Conservation (phyloP, 2,113 vertebrate genomes). For the Crotalus viridis region DNA sequence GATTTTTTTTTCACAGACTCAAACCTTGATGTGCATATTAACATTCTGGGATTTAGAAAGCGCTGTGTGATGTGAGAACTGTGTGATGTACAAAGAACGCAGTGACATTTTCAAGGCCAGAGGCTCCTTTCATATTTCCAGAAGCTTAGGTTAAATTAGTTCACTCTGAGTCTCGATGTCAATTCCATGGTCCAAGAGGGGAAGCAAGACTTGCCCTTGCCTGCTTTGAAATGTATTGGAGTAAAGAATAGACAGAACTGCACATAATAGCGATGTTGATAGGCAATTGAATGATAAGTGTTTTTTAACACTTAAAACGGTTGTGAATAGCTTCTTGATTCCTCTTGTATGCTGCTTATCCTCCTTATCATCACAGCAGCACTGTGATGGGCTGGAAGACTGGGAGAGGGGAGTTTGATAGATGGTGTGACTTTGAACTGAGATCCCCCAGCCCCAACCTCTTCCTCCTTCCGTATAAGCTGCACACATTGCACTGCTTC, state of each 20-base stretch:
- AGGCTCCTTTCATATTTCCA: background rate
- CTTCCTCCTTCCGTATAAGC: background rate
- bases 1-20: background rate
- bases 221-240: constrained; percentile 23
- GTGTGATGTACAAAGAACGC: background rate
- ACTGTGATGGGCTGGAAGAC: background rate
- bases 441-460: background rate
- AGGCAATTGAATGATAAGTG: background rate
- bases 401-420: background rate
- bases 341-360: background rate
- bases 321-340: constrained; percentile 24
- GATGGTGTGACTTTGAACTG: background rate
- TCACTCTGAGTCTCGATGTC: background rate
- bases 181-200: constrained; percentile 7
- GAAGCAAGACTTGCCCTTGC: background rate
- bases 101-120: background rate
- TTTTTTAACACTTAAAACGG: constrained; percentile 18
- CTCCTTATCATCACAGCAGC: background rate
- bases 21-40: background rate
- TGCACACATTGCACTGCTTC: background rate
- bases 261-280: background rate
- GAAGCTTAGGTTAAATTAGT: background rate
- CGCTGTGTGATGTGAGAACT: background rate
- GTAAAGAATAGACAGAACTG: background rate
- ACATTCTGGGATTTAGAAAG: background rate